Evolutionary conservation across 2,888 invertebrate species (phyloP), one percentile per base, ranked within the genome.

Genomic region (Portevinia maculata): DNA sequence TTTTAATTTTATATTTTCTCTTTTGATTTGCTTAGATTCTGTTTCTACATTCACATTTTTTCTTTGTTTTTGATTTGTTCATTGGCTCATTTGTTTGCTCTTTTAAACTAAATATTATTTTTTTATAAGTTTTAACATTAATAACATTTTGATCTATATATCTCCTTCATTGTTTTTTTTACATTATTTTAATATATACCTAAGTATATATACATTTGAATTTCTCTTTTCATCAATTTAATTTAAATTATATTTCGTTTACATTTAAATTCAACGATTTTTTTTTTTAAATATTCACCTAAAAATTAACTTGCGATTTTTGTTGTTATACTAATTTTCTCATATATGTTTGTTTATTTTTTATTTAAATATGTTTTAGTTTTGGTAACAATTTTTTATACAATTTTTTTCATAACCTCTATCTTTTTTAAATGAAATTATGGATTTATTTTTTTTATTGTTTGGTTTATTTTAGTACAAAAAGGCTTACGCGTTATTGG

Each of bases 401-500:
- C 39, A 57, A 48, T 67, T 74, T 52, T 30, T 55, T 62, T 5
- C 17, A 64, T 28, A 44, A 39, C 75, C 48, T 32, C 44, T 67
- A 11, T 55, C 53, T 59, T 41, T 52, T 5, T 53, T 59, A 19
- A 65, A 67, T 83, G 83, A 76, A 67, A 37, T 65, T 71, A 13
- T 76, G 52, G 17, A 39, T 71, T 44, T 19, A 55, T 73, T 52
- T 39, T 62, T 73, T 6, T 8, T 57, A 78, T 79, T 50, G 48
- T 69, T 69, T 62, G 46, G 13, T 53, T 55, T 69, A 44, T 32
- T 60, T 84, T 69, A 84, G 79, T 84, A 84, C 79, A 84, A 84
- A 81, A 84, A 84, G 84, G 79, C 84, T 84, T 84, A 69, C 64
- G 73, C 84, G 65, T 84, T 71, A 87, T 86, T 88, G 88, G 89